A percentile compares a stretch with the other conserved stretches of the same genome.
Conservation (phyloP, 2,797 vertebrate genomes). For the Discoglossus pictus region DNA sequence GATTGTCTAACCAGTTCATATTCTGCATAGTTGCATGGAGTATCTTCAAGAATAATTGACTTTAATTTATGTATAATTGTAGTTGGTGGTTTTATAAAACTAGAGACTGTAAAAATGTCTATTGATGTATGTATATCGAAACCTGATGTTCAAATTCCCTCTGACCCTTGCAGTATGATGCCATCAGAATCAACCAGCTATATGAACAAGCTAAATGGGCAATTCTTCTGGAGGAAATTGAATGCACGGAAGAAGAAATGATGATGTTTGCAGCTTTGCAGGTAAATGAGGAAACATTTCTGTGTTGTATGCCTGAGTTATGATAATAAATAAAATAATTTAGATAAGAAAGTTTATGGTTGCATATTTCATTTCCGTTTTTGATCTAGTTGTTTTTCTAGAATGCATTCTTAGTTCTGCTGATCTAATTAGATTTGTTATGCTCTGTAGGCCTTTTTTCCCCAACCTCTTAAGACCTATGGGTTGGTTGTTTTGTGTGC, state of each 20-base stretch:
- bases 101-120: too few species aligned
- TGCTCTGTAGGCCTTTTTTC: background rate
- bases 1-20: too few species aligned
- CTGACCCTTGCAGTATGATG: constrained; percentile 84
- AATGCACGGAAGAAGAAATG: constrained; percentile 99
- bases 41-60: too few species aligned
- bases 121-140: background rate
- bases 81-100: too few species aligned
- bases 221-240: constrained; percentile 97
- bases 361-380: background rate
- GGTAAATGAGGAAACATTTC: constrained; percentile 67
- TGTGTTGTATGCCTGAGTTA: too few species aligned
- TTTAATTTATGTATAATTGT: too few species aligned
- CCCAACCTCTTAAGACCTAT: background rate
- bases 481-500: constrained; percentile 8
- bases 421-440: constrained; percentile 4
- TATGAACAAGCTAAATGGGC: constrained; percentile 98
- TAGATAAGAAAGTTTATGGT: too few species aligned
- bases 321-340: too few species aligned
- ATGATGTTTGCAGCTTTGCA: constrained; percentile 99
- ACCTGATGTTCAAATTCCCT: constrained; percentile 2
- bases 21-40: too few species aligned
- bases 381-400: constrained; percentile 8
- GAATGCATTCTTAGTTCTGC: background rate
- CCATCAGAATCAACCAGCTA: constrained; percentile 97